Percentiles rank a stretch among this genome's conserved stretches.
Conservation (phyloP, 2,113 vertebrate genomes). For the Eira barbara region DNA sequence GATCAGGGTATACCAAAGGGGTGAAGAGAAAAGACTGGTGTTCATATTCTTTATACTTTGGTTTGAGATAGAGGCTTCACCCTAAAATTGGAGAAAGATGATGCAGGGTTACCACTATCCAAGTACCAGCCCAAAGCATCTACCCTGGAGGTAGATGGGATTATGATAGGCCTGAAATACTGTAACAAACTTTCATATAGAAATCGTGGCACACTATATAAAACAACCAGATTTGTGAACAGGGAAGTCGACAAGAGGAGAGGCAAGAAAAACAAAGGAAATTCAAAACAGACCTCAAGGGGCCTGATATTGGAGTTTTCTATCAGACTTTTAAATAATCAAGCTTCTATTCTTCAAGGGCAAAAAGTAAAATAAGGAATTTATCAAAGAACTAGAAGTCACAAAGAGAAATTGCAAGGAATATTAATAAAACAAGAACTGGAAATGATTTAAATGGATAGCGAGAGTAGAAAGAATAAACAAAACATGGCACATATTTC, state of each 20-base stretch:
- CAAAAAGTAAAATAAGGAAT: background rate
- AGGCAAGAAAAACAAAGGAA: background rate
- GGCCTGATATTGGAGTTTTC: background rate
- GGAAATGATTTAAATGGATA: background rate
- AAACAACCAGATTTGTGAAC: background rate
- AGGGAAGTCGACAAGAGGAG: background rate
- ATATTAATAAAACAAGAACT: background rate
- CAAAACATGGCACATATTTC: too few species aligned
- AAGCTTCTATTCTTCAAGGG: background rate
- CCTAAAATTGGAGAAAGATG: background rate
- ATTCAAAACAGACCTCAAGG: background rate
- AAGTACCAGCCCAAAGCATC: background rate
- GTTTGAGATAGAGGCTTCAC: background rate
- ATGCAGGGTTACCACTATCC: background rate
- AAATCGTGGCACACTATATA: background rate
- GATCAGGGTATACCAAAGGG: rapidly evolving
- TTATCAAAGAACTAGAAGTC: background rate
- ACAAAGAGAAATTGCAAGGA: background rate
- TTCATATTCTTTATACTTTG: background rate
- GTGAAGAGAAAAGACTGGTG: background rate
- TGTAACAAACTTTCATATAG: background rate
- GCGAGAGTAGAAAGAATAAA: too few species aligned
- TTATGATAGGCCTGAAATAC: background rate
- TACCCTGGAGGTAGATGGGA: background rate
- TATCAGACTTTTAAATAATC: background rate